Conservation (phyloP, 1,140 invertebrate genomes). For the Cherax quadricarinatus region DNA sequence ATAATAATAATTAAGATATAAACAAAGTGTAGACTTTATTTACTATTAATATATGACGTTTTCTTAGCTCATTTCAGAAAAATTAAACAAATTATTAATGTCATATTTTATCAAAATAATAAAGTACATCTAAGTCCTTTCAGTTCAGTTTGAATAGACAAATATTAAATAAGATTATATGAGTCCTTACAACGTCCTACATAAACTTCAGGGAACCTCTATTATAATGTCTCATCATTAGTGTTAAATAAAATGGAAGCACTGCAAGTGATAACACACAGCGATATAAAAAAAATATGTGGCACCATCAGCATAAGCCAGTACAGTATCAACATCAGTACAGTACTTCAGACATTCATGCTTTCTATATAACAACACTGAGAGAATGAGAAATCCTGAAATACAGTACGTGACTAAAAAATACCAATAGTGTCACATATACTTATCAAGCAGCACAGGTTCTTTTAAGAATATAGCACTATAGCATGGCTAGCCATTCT, state of each 20-base stretch:
- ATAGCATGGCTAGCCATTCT: conserved; percentile 15
- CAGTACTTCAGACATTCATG: neutral
- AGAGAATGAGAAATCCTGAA: neutral
- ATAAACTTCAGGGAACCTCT: neutral
- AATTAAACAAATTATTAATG: neutral
- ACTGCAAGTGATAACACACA: conserved; percentile 45
- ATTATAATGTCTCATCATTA: conserved; percentile 6
- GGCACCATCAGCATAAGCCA: conserved; percentile 6
- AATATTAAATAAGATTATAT: conserved; percentile 4
- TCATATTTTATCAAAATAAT: neutral
- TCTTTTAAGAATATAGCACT: conserved; percentile 23
- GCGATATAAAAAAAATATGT: conserved; percentile 35
- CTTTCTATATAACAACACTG: neutral
- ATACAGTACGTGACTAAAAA: conserved; percentile 11
- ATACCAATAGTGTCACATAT: conserved; percentile 22
- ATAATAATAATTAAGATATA: neutral
- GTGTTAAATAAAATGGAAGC: conserved; percentile 38
- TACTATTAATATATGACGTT: neutral
- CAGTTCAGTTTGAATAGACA: neutral
- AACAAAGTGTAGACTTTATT: neutral
- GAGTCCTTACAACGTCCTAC: neutral
- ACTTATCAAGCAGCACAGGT: conserved; percentile 51
- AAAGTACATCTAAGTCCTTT: neutral
- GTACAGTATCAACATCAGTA: neutral
- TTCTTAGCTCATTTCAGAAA: neutral